phyloP scores from a whole-genome alignment of 2,797 vertebrate species.

The Sandelia bainsii region DNA sequence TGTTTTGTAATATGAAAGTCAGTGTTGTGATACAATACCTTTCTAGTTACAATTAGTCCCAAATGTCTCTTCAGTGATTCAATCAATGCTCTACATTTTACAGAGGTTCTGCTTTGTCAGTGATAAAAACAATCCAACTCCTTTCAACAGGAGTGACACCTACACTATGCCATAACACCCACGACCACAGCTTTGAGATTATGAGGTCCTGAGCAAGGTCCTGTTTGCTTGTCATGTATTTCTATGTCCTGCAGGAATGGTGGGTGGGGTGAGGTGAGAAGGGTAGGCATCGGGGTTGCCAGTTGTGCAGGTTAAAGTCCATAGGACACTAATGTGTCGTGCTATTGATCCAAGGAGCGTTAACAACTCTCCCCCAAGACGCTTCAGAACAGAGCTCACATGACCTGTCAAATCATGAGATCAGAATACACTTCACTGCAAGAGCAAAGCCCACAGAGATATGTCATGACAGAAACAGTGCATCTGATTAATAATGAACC shows the following conservation, averaged over 20 bases:
- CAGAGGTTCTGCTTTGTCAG: background rate
- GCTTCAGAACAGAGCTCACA: slow-evolving; percentile 2
- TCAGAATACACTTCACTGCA: slow-evolving; percentile 4
- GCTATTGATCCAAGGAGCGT: slow-evolving; percentile 17
- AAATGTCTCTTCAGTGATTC: background rate
- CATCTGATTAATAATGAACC: slow-evolving; percentile 43
- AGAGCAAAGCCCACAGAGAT: slow-evolving; percentile 4
- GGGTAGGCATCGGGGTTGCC: background rate
- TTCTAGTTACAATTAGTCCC: background rate
- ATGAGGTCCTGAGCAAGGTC: background rate
- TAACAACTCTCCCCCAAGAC: background rate
- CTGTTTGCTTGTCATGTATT: slow-evolving; percentile 30
- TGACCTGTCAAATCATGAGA: slow-evolving; percentile 12
- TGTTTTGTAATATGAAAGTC: background rate
- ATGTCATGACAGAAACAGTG: slow-evolving; percentile 22
- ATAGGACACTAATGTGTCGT: slow-evolving; percentile 24
- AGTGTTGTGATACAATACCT: slow-evolving; percentile 10
- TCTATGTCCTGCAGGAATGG: slow-evolving; percentile 1
- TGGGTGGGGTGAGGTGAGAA: background rate
- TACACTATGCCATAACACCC: slow-evolving; percentile 15
- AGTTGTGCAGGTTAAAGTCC: slow-evolving; percentile 49
- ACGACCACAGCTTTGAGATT: slow-evolving; percentile 10
- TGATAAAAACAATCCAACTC: background rate
- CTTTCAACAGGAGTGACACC: slow-evolving; percentile 22
- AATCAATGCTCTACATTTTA: background rate